Evolutionary conservation across 1,140 invertebrate genomes (phyloP).

Genomic region (Bombyx mandarina): DNA sequence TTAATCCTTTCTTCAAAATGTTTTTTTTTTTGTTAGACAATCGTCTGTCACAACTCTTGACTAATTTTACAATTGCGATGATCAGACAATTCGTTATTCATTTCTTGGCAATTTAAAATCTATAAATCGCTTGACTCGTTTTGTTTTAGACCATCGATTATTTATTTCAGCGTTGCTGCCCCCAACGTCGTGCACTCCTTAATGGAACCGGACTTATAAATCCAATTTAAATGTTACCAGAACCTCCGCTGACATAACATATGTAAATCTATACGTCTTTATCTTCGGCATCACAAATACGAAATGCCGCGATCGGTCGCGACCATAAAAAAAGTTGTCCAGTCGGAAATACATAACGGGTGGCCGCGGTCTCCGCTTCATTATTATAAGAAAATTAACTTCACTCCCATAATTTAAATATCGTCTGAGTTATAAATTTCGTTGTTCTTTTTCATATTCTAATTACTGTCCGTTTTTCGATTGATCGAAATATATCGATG

Average conservation of each 20-base stretch:
- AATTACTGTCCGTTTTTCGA: too few species aligned
- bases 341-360: constrained; percentile 52
- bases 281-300: constrained; percentile 64
- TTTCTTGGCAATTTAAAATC: too few species aligned
- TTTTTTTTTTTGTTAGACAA: too few species aligned
- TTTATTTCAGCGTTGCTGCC: constrained; percentile 23
- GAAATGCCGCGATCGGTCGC: constrained; percentile 35
- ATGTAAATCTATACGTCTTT: constrained; percentile 69
- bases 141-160: constrained; percentile 21
- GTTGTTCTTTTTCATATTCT: too few species aligned
- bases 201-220: constrained; percentile 59
- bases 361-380: constrained; percentile 52
- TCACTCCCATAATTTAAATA: constrained; percentile 68
- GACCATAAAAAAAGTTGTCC: constrained; percentile 24
- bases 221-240: constrained; percentile 61
- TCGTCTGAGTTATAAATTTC: constrained; percentile 25
- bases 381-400: constrained; percentile 66
- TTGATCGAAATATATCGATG: too few species aligned
- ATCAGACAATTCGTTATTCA: too few species aligned
- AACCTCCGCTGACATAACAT: constrained; percentile 63
- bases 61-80: too few species aligned
- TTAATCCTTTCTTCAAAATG: constrained; percentile 37
- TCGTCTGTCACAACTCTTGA: too few species aligned
- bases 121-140: constrained; percentile 19
- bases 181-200: constrained; percentile 46